Conservation (phyloP, 2,797 vertebrate genomes). For the Enteromius anoplus region DNA sequence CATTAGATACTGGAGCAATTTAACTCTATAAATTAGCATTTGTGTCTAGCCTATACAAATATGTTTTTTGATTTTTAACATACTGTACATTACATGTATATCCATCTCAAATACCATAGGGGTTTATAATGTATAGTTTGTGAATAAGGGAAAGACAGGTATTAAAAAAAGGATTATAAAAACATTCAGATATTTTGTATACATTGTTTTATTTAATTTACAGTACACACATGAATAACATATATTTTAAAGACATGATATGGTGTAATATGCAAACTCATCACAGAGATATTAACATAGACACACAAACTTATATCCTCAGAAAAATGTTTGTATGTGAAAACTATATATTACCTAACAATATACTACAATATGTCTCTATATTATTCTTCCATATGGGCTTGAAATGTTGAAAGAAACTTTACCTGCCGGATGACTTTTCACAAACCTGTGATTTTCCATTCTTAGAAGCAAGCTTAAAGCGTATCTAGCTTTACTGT, state of each 20-base stretch:
- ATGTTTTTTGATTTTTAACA: too few species aligned
- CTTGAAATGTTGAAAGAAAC: background rate
- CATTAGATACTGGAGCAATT: too few species aligned
- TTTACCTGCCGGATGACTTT: background rate
- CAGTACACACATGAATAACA: background rate
- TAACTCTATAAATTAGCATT: too few species aligned
- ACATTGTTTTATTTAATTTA: background rate
- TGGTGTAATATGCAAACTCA: background rate
- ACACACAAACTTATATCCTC: background rate
- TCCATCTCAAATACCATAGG: too few species aligned
- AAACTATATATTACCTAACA: background rate
- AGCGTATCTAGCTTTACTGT: background rate
- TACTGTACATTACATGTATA: too few species aligned
- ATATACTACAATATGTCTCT: background rate
- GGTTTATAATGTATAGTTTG: background rate
- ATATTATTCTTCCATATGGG: background rate
- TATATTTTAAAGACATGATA: background rate
- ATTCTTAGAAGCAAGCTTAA: background rate
- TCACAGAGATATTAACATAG: background rate
- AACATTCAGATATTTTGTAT: background rate
- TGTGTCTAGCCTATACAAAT: too few species aligned
- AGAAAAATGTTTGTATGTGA: background rate
- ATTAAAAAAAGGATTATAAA: background rate
- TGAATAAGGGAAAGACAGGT: too few species aligned
- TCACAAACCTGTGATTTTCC: background rate